Percentiles rank a stretch among this genome's conserved stretches.
phyloP scores from a whole-genome alignment of 2,797 vertebrate genomes.

The Coendou prehensilis region DNA sequence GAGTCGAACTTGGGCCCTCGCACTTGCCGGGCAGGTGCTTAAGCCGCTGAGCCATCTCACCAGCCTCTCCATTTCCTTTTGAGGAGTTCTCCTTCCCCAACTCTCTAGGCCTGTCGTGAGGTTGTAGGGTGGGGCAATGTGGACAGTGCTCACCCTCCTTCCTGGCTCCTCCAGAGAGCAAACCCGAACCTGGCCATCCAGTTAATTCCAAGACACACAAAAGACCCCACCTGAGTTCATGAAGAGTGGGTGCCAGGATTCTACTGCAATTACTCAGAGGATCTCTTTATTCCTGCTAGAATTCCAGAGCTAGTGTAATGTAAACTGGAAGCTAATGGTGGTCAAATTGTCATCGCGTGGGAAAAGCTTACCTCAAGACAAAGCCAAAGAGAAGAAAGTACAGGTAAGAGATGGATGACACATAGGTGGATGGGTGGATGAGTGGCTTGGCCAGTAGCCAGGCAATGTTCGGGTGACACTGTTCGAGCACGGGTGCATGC shows the following conservation, averaged over 20 bases:
- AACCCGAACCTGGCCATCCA: not conserved
- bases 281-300: not conserved
- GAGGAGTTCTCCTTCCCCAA: not conserved
- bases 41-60: too few species aligned
- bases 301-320: not conserved
- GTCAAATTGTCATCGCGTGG: not conserved
- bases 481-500: not conserved
- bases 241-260: not conserved
- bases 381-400: constrained; percentile 10
- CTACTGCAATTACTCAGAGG: not conserved
- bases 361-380: not conserved
- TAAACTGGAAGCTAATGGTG: not conserved
- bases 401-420: not conserved
- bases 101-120: not conserved
- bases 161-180: not conserved
- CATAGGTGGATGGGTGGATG: not conserved
- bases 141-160: not conserved
- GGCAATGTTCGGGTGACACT: not conserved
- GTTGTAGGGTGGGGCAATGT: not conserved
- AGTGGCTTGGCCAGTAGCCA: not conserved
- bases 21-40: too few species aligned
- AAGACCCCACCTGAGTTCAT: not conserved
- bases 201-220: not conserved
- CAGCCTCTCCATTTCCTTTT: not conserved
- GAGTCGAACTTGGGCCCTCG: too few species aligned